These are phyloP conservation scores for Chalcis sispes DNA, from an alignment of 2,888 invertebrate species.

Conservation along the genomic window DNA sequence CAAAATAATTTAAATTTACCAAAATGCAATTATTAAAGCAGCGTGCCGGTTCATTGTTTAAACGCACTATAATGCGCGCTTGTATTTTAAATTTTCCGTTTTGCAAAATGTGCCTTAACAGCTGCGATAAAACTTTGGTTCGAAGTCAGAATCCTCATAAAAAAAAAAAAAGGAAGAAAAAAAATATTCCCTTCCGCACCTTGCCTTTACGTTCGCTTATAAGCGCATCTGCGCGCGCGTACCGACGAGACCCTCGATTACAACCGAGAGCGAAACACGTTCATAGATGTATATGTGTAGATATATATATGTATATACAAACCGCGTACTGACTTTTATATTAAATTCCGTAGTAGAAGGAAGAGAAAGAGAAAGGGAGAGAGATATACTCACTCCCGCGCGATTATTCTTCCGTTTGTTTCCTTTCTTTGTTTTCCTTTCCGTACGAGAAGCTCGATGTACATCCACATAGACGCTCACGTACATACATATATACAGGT, in stretches of 20 bases:
- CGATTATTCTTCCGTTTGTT: conserved; percentile 44
- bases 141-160: background rate
- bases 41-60: too few relatives aligned
- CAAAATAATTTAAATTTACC: too few relatives aligned
- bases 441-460: background rate
- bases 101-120: background rate
- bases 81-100: too few relatives aligned
- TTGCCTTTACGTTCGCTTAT: conserved; percentile 18
- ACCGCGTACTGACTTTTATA: conserved; percentile 53
- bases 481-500: background rate
- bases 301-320: too few relatives aligned
- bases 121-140: background rate
- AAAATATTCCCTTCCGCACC: conserved; percentile 28
- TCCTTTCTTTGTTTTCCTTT: too few relatives aligned
- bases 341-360: conserved; percentile 50
- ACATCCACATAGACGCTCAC: background rate
- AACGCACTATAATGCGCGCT: too few relatives aligned
- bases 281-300: too few relatives aligned
- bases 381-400: too few relatives aligned
- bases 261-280: conserved; percentile 8
- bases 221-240: conserved; percentile 42
- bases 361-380: too few relatives aligned
- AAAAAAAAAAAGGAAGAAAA: background rate
- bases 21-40: too few relatives aligned
- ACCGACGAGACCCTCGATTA: too few relatives aligned